phyloP scores from a whole-genome alignment of 53 echinoderm and acorn worm species.

The Mesocentrotus franciscanus region DNA sequence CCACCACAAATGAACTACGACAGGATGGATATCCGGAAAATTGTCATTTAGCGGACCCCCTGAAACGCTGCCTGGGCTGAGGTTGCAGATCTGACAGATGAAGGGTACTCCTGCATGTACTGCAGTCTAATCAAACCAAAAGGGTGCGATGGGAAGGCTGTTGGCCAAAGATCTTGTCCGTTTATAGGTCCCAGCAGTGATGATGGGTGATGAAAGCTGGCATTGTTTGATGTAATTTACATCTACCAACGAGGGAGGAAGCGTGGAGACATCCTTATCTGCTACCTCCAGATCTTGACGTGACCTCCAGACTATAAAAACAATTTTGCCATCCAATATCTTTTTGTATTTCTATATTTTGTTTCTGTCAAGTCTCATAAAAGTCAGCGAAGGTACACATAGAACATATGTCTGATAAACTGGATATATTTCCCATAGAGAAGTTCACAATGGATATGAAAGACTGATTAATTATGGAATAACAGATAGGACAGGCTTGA shows the following conservation, averaged over 20 bases:
- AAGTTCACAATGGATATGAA: not conserved
- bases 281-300: not conserved
- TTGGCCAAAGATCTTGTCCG: not conserved
- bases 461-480: not conserved
- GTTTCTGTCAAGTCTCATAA: not conserved
- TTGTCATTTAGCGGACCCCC: not conserved
- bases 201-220: not conserved
- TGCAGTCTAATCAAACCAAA: not conserved
- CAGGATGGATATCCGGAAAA: conserved; percentile 29
- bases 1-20: conserved; percentile 30
- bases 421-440: not conserved
- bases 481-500: too few species aligned
- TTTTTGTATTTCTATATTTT: not conserved
- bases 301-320: conserved; percentile 8
- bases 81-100: not conserved
- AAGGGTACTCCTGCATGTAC: not conserved
- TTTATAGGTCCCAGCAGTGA: not conserved
- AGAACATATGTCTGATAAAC: not conserved
- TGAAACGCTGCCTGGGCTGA: not conserved
- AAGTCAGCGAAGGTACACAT: not conserved
- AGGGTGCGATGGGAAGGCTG: not conserved
- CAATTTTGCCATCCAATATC: not conserved
- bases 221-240: conserved; percentile 21
- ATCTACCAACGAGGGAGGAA: not conserved
- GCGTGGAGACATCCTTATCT: not conserved